phyloP scores from a whole-genome alignment of 2,113 vertebrate genomes.

The Synchiropus splendidus region DNA sequence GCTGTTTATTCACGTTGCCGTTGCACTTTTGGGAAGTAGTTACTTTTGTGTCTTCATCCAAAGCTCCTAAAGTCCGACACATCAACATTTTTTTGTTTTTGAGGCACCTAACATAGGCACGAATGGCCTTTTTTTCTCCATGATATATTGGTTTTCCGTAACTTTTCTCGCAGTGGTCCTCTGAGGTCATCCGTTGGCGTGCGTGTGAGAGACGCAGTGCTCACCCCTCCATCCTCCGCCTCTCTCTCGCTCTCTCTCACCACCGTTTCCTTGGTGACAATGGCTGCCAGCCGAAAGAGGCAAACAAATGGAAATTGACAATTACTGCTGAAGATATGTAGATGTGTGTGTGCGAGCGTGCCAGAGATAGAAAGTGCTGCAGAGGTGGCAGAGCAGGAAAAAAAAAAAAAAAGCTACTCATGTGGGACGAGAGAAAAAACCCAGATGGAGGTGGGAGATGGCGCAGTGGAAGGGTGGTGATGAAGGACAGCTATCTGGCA shows the following conservation, averaged over 20 bases:
- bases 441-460: slow-evolving; percentile 10
- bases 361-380: slow-evolving; percentile 13
- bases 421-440: slow-evolving; percentile 5
- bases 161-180: too few relatives aligned
- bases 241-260: slow-evolving; percentile 37
- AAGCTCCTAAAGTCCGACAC: too few relatives aligned
- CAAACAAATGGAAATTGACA: slow-evolving; percentile 84
- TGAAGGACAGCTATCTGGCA: too few relatives aligned
- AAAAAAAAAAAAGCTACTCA: slow-evolving; percentile 7
- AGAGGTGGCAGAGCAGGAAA: slow-evolving; percentile 14
- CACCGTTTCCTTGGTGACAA: slow-evolving; percentile 76
- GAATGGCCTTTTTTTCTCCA: too few relatives aligned
- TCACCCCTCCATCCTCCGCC: slow-evolving; percentile 42
- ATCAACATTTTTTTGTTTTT: too few relatives aligned
- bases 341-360: too few relatives aligned
- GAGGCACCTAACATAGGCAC: too few relatives aligned
- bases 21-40: too few relatives aligned
- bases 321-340: slow-evolving; percentile 76
- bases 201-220: slow-evolving; percentile 22
- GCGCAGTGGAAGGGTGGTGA: too few relatives aligned
- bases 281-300: slow-evolving; percentile 67
- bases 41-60: too few relatives aligned
- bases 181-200: slow-evolving; percentile 42
- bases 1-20: too few relatives aligned
- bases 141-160: too few relatives aligned